Evolutionary conservation across 2,888 invertebrate genomes (phyloP), one percentile per base, ranked within the genome.

Genomic region (Andrena bicolor): DNA sequence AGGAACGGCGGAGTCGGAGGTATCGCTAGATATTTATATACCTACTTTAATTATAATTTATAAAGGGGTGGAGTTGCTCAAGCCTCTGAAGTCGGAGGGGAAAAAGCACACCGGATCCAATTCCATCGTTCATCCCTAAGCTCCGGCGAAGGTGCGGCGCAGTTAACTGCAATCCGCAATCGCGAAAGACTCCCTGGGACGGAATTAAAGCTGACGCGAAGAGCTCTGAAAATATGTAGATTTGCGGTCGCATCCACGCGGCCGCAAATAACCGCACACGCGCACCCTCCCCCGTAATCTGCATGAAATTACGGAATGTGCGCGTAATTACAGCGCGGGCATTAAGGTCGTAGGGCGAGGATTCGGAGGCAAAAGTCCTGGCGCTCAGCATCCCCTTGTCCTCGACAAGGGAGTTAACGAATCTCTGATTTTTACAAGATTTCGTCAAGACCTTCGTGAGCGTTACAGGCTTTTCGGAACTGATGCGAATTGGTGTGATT

Each of bases 271-370:
- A 76, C 16, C 65, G 64, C 69, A 78, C 41, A 65, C 73, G 60
- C 35, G 60, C 30, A 32, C 7, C 6, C 20, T 23, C 26, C 8
- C 28, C 49, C 65, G 76, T 79, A 84, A 85, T 85, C 79, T 85
- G 64, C 80, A 85, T 80, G 76, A 80, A 85, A 85, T 85, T 84
- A 84, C 82, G 64, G 75, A 74, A 74, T 84, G 71, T 41, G 77
- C 82, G 71, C 35, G 77, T 80, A 82, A 84, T 86, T 86, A 84
- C 80, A 73, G 56, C 69, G 41, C 16, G 6, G 41, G 20, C 60
- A 71, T 77, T 80, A 82, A 71, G 32, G 32, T 13, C 35, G 49
- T 41, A 16, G 60, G 6, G 5, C 8, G 32, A 65, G 60, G 51
- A 23, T 35, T 56, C 30, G n/a, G 35, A 3, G 56, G 6, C 20